Base-by-base conservation (phyloP, 2,888 invertebrate species). In the Eueremaeus valkanovi region DNA sequence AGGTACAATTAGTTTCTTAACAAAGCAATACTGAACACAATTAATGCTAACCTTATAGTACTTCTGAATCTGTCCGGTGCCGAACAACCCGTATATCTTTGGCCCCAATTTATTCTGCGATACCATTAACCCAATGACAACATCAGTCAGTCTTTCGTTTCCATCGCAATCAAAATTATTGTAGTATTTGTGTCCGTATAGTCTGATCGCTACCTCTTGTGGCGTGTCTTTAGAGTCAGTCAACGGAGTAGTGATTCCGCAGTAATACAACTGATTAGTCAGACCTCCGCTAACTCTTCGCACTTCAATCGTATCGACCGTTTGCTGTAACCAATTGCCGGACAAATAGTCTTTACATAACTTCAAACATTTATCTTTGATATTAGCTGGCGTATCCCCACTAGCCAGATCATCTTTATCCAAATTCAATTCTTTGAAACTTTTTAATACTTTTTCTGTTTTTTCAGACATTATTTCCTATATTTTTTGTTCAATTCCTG, bases 31-130 rank as follows among this genome's bases (percentile, higher is more conserved):
- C n/a, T n/a, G n/a, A n/a, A n/a, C n/a, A n/a, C n/a, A n/a, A n/a
- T n/a, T n/a, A n/a, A n/a, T n/a, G n/a, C n/a, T n/a, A n/a, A 73
- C 73, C 36, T 73, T 6, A 40, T 73, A 58, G 82, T 92, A 98
- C 83, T 98, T 93, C 83, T 98, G 98, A 76, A 99, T 91, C 76
- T 98, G 87, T 0, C 98, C 95, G 0, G 93, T 95, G 5, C 95
- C 93, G 84, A 98, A 98, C 36, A 98, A 91, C 0, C 98, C 97
- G 83, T 94, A 93, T 13, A 98, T 86, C 82, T 92, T 92, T 0
- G 97, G 97, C 0, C 97, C 97, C 68, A 97, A 87, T 74, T 24
- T 24, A 72, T 72, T 29, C 58, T 11, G 5, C 5, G 73, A 70
- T 2, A 73, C 9, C 24, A 73, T 61, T 18, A 58, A 9, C 16